A percentile compares a stretch with the other conserved stretches of the same genome.
These are phyloP conservation scores for Charaxes varanes DNA, from an alignment of 1,140 invertebrate genomes.

Conservation along the genomic window DNA sequence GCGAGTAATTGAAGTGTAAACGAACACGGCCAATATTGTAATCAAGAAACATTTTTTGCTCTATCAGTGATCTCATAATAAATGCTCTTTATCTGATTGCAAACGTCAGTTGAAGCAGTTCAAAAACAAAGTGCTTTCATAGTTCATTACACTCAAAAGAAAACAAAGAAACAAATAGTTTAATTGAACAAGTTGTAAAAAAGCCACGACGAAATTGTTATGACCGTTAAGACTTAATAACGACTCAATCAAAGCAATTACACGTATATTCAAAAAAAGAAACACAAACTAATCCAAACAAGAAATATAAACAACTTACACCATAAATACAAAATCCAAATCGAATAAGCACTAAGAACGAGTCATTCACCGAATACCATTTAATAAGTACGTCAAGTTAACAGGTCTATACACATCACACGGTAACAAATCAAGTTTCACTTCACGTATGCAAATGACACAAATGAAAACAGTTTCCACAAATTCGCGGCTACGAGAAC, in stretches of 20 bases:
- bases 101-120: not conserved
- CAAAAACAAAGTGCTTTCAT: not conserved
- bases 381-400: constrained; percentile 23
- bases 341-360: constrained; percentile 33
- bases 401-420: constrained; percentile 48
- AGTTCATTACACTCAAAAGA: no score
- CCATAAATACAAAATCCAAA: constrained; percentile 46
- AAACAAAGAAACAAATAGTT: not conserved
- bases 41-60: constrained; percentile 5
- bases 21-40: constrained; percentile 3
- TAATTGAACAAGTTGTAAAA: not conserved
- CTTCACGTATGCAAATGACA: constrained; percentile 56
- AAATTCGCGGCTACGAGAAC: constrained; percentile 40
- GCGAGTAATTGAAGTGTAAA: constrained; percentile 10
- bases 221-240: constrained; percentile 4
- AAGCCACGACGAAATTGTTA: not conserved
- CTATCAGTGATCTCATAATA: not conserved
- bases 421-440: constrained; percentile 50
- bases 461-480: constrained; percentile 56
- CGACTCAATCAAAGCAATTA: not conserved
- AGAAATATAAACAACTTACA: constrained; percentile 34
- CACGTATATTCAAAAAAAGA: not conserved
- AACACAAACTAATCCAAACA: not conserved
- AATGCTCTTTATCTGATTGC: not conserved
- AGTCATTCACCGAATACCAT: constrained; percentile 41